Evolutionary conservation across 2,113 vertebrate species (phyloP).

Genomic region (Mesembrinibis cayennensis): DNA sequence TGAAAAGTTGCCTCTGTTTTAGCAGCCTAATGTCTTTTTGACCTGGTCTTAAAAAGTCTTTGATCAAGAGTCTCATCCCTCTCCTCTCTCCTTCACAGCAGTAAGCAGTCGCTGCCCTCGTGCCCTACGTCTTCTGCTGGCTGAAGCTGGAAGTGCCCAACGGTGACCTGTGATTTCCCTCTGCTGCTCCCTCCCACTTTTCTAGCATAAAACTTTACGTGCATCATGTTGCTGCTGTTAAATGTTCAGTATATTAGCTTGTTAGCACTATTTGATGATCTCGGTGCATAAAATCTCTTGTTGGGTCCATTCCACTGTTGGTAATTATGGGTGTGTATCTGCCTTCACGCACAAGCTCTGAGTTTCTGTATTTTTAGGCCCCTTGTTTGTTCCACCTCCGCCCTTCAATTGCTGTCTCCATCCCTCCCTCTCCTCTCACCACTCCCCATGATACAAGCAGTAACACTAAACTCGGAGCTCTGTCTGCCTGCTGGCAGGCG

Average conservation of each 20-base stretch:
- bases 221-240: neutral
- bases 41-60: neutral
- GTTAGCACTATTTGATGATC: neutral
- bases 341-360: accelerated
- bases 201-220: accelerated
- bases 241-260: neutral
- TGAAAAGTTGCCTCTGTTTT: neutral
- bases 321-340: neutral
- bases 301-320: neutral
- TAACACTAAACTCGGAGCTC: neutral
- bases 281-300: neutral
- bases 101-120: neutral
- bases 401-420: neutral
- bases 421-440: neutral
- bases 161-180: neutral
- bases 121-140: neutral
- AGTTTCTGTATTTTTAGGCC: neutral
- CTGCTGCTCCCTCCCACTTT: neutral
- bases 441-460: accelerated
- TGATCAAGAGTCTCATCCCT: neutral
- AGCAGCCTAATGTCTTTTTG: neutral
- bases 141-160: neutral
- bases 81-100: neutral
- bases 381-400: neutral
- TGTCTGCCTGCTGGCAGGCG: neutral